These are phyloP conservation scores for Drosophila watanabei DNA, from an alignment of 1,140 invertebrate genomes.

Conservation along the genomic window DNA sequence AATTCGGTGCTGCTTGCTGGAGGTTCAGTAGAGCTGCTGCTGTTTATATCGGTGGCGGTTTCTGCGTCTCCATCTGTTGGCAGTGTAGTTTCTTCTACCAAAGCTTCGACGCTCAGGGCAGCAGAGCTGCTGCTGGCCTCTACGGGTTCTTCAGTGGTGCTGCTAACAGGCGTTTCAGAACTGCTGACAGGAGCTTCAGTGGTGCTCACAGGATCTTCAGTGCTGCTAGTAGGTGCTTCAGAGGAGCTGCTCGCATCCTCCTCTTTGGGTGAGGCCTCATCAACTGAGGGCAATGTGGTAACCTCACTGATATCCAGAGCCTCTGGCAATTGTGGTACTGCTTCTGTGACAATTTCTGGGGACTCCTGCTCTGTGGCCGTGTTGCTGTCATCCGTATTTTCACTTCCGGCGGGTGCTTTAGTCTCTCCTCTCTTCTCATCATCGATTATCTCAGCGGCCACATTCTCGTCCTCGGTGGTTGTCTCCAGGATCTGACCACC, in stretches of 20 bases:
- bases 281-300: constrained; percentile 5
- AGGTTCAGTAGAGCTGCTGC: constrained; percentile 2
- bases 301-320: background rate
- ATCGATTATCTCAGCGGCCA: constrained; percentile 68
- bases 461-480: constrained; percentile 58
- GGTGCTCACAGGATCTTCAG: background rate
- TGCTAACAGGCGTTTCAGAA: background rate
- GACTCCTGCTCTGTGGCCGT: constrained; percentile 67
- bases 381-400: constrained; percentile 55
- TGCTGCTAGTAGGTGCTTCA: constrained; percentile 9
- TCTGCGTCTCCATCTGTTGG: background rate
- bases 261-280: background rate
- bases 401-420: constrained; percentile 38
- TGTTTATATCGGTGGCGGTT: constrained; percentile 1
- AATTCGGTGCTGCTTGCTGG: constrained; percentile 14
- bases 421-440: constrained; percentile 57
- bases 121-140: constrained; percentile 13
- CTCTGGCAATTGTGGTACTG: background rate
- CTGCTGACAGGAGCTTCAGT: background rate
- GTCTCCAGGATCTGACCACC: constrained; percentile 50
- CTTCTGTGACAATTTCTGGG: constrained; percentile 20
- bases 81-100: constrained; percentile 14
- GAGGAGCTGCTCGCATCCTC: background rate
- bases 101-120: background rate
- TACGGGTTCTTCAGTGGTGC: background rate